Evolutionary conservation across 2,888 invertebrate species (phyloP).

Genomic region (Baronia brevicornis): DNA sequence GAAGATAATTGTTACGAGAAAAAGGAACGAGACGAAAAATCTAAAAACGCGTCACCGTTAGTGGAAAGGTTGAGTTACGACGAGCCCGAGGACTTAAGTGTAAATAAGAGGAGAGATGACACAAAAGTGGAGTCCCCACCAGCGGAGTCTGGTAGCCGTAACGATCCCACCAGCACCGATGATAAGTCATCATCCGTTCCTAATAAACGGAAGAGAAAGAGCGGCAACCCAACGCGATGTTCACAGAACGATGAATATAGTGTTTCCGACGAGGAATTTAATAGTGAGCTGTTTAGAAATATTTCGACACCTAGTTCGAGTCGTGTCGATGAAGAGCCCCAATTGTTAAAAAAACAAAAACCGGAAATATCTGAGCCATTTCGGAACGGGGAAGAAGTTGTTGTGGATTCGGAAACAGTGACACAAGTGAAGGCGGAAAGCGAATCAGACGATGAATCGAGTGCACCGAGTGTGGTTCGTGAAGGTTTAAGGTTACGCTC

Average conservation of each 20-base stretch:
- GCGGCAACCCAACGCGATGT: constrained; percentile 87
- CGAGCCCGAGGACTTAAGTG: constrained; percentile 81
- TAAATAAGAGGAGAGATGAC: constrained; percentile 79
- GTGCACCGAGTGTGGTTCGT: constrained; percentile 64
- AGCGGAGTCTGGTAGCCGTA: constrained; percentile 39
- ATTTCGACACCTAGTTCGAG: constrained; percentile 56
- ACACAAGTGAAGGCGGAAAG: constrained; percentile 67
- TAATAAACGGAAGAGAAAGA: constrained; percentile 86
- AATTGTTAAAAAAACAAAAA: constrained; percentile 67
- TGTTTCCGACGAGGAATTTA: constrained; percentile 65
- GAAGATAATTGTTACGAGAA: constrained; percentile 48
- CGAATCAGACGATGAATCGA: constrained; percentile 68
- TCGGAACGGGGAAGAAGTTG: constrained; percentile 60
- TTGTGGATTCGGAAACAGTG: constrained; percentile 57
- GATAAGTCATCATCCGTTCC: constrained; percentile 71
- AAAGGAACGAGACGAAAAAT: constrained; percentile 36
- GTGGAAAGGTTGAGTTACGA: constrained; percentile 51
- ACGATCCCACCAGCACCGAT: constrained; percentile 53
- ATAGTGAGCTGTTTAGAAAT: constrained; percentile 62
- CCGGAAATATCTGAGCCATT: constrained; percentile 62
- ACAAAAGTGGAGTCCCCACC: constrained; percentile 60
- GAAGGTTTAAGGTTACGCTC: constrained; percentile 64
- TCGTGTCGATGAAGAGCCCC: constrained; percentile 57
- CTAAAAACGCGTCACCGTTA: constrained; percentile 39
- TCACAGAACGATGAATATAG: constrained; percentile 73